Evolutionary conservation across 2,888 invertebrate species (phyloP).

Genomic region (Polylopha cassiicola): DNA sequence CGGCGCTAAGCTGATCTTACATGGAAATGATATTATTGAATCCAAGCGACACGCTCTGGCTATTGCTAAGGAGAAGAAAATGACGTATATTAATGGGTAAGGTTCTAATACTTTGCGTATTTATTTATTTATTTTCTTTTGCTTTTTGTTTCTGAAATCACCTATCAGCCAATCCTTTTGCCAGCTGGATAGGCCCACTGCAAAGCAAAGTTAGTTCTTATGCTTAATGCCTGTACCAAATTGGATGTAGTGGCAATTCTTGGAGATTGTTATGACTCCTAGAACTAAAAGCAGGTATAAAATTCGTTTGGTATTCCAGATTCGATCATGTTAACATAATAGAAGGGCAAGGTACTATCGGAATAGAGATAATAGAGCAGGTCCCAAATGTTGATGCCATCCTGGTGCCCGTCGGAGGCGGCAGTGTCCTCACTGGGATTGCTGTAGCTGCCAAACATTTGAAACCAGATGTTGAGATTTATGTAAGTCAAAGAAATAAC

Average conservation of each 20-base stretch:
- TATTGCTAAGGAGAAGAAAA: constrained; percentile 81
- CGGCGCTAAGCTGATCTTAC: constrained; percentile 87
- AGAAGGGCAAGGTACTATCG: constrained; percentile 95
- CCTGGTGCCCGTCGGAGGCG: constrained; percentile 93
- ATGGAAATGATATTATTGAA: constrained; percentile 87
- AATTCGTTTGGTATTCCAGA: constrained; percentile 60
- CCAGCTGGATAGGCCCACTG: too few relatives aligned
- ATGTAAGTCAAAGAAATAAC: constrained; percentile 78
- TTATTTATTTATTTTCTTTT: neutral
- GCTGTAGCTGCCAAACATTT: constrained; percentile 91
- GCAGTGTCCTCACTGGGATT: constrained; percentile 92
- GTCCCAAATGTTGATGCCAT: constrained; percentile 91
- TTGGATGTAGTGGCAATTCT: too few relatives aligned
- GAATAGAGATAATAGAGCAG: constrained; percentile 95
- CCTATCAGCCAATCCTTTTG: too few relatives aligned
- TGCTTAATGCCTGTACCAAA: too few relatives aligned
- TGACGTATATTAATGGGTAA: constrained; percentile 92
- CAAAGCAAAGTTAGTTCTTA: neutral
- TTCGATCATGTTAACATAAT: constrained; percentile 96
- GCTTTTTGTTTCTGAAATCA: too few relatives aligned
- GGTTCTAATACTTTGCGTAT: constrained; percentile 23
- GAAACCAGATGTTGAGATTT: constrained; percentile 87
- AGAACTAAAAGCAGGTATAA: neutral
- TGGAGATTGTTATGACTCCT: neutral
- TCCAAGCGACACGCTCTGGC: constrained; percentile 86